These are phyloP conservation scores for Cossypha caffra DNA, from an alignment of 2,797 vertebrate species.

Conservation along the genomic window DNA sequence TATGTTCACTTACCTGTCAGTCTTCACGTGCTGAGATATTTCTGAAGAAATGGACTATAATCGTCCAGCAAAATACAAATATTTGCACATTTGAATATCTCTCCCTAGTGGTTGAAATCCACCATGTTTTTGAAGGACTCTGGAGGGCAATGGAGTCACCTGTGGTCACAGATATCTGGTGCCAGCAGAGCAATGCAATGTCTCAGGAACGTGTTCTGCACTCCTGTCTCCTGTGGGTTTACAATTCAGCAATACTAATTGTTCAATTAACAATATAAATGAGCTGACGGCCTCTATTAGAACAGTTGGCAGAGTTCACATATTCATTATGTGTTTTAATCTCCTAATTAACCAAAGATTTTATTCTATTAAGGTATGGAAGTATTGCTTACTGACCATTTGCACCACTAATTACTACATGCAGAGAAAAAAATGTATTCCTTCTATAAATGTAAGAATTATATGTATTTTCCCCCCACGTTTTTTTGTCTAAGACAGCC, in stretches of 20 bases:
- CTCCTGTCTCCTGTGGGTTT: neutral
- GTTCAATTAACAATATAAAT: conserved; percentile 41
- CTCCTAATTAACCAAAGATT: conserved; percentile 14
- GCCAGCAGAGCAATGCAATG: neutral
- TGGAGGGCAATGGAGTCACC: neutral
- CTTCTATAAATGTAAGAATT: neutral
- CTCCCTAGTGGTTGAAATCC: neutral
- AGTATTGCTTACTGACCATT: conserved; percentile 9
- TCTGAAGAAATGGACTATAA: neutral
- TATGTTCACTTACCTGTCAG: neutral
- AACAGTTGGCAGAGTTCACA: neutral
- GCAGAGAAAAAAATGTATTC: neutral
- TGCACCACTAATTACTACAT: neutral
- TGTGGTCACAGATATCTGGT: neutral
- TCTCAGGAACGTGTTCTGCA: neutral
- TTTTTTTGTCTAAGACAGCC: neutral
- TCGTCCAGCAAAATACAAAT: neutral
- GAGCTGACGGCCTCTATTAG: neutral
- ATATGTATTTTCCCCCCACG: neutral
- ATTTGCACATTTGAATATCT: neutral
- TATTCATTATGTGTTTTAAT: conserved; percentile 1
- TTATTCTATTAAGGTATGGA: neutral
- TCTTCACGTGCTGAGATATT: neutral
- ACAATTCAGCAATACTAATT: conserved; percentile 10
- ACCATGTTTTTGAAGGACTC: neutral